A percentile compares a stretch with the other conserved stretches of the same genome.
Evolutionary conservation across 2,797 vertebrate species (phyloP).

Genomic region (Argya squamiceps): DNA sequence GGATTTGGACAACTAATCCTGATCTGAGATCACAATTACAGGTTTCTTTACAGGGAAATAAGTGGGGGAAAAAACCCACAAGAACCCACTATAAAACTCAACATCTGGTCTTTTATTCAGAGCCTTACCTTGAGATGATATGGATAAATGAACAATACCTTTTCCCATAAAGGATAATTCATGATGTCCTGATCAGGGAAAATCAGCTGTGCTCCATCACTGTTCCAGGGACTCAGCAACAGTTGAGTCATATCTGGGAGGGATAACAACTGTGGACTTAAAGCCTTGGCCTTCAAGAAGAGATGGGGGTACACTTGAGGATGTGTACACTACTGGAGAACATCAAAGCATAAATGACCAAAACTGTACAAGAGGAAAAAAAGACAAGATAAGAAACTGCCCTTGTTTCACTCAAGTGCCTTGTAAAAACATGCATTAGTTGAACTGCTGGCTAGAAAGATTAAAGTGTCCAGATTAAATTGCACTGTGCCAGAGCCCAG

Average conservation of each 20-base stretch:
- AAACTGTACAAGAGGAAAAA: not conserved
- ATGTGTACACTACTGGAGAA: not conserved
- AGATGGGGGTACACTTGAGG: not conserved
- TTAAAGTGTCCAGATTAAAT: not conserved
- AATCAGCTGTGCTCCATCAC: not conserved
- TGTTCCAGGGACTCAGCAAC: not conserved
- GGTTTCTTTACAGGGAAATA: not conserved
- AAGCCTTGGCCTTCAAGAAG: not conserved
- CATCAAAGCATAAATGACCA: not conserved
- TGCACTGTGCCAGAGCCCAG: not conserved
- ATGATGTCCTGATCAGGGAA: not conserved
- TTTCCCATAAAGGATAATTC: not conserved
- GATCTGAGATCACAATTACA: not conserved
- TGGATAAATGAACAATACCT: not conserved
- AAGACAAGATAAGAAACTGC: not conserved
- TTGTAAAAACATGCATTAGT: not conserved
- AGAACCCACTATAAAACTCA: not conserved
- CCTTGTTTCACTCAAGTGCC: not conserved
- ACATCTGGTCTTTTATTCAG: not conserved
- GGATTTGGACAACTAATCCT: not conserved
- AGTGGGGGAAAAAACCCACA: not conserved
- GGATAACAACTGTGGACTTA: too few species aligned
- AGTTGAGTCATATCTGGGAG: not conserved
- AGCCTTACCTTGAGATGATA: not conserved
- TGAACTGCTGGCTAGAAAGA: not conserved